phyloP scores from a whole-genome alignment of 2,113 vertebrate genomes.

The Oplegnathus fasciatus region DNA sequence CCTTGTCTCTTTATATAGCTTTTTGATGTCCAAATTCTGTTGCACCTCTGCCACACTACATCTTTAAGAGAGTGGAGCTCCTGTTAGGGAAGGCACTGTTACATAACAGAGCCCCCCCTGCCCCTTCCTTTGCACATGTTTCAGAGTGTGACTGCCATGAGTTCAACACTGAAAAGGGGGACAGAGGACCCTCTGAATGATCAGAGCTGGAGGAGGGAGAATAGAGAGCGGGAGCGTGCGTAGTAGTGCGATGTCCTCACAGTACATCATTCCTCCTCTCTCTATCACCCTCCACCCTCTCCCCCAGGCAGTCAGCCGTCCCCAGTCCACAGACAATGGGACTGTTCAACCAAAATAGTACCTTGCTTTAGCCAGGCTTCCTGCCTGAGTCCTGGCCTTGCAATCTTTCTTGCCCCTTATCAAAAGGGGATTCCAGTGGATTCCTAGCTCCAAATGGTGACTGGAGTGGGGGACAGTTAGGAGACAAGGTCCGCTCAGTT shows the following conservation, averaged over 20 bases:
- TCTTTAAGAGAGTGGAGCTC: conserved; percentile 66
- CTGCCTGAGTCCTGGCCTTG: conserved; percentile 71
- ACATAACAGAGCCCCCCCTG: conserved; percentile 61
- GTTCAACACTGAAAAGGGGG: conserved; percentile 68
- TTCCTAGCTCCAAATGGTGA: conserved; percentile 51
- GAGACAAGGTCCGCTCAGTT: not conserved
- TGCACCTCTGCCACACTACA: conserved; percentile 49
- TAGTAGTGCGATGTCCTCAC: conserved; percentile 46
- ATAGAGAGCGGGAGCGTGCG: conserved; percentile 43
- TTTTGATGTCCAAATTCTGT: conserved; percentile 49
- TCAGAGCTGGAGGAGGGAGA: conserved; percentile 54
- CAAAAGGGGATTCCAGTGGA: conserved; percentile 66
- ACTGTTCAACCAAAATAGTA: conserved; percentile 82
- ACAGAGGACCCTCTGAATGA: conserved; percentile 73
- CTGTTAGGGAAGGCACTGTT: conserved; percentile 66
- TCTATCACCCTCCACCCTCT: conserved; percentile 53
- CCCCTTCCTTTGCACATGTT: conserved; percentile 73
- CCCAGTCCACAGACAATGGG: conserved; percentile 73
- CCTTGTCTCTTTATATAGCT: conserved; percentile 52
- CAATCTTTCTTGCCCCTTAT: conserved; percentile 69
- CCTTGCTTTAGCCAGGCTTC: conserved; percentile 76
- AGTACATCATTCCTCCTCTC: conserved; percentile 62
- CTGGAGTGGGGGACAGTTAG: not conserved
- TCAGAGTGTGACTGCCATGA: conserved; percentile 72
- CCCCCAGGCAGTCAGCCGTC: conserved; percentile 49